Conservation (phyloP, 2,888 invertebrate genomes). For the Amblyteles armatorius region DNA sequence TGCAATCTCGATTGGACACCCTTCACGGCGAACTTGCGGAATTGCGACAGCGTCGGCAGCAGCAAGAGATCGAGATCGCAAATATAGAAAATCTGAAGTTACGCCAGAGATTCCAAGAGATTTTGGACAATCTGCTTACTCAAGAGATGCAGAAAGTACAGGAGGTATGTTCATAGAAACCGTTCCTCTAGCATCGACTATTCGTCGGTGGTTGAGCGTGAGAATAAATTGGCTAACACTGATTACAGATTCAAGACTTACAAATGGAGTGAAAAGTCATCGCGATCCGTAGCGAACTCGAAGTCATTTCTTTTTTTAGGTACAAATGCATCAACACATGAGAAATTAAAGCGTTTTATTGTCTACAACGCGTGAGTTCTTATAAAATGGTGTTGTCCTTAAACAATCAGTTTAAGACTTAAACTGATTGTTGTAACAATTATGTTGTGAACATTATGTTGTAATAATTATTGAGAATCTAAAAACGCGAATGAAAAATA, state of each 20-base stretch:
- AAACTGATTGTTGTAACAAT: no score
- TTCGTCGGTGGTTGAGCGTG: slow-evolving; percentile 1
- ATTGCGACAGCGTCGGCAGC: slow-evolving; percentile 89
- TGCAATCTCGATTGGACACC: slow-evolving; percentile 89
- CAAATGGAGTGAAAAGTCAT: slow-evolving; percentile 73
- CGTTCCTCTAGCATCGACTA: neutral
- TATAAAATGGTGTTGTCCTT: neutral
- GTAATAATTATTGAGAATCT: neutral
- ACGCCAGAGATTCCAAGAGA: slow-evolving; percentile 93
- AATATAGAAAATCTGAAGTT: slow-evolving; percentile 94
- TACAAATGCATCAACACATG: neutral
- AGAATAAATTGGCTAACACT: slow-evolving; percentile 18
- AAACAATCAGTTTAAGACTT: neutral
- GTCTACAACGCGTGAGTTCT: neutral
- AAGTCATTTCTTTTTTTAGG: neutral
- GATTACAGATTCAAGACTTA: slow-evolving; percentile 77
- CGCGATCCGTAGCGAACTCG: neutral
- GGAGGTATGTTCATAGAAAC: slow-evolving; percentile 85
- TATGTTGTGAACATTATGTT: no score
- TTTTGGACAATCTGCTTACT: slow-evolving; percentile 90
- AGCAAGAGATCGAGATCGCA: slow-evolving; percentile 93
- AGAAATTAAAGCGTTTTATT: neutral
- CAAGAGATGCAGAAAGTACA: slow-evolving; percentile 93
- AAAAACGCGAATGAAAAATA: neutral
- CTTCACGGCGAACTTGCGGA: slow-evolving; percentile 91